These are phyloP conservation scores for Drosophila borealis DNA, from an alignment of 2,888 invertebrate species.

Conservation along the genomic window DNA sequence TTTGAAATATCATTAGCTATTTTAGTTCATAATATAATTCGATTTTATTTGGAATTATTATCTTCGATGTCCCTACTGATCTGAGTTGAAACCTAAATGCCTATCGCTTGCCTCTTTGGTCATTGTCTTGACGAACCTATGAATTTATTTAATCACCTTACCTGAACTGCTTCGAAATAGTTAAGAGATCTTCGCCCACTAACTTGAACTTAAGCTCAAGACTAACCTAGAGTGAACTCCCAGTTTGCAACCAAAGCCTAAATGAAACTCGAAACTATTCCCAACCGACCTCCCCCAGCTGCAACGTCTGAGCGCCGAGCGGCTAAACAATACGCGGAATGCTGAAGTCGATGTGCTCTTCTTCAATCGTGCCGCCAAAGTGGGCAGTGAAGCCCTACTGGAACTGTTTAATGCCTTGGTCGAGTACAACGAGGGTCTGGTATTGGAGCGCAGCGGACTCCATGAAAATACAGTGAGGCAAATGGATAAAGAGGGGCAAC, in stretches of 20 bases:
- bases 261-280: background rate
- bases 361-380: slow-evolving; percentile 97
- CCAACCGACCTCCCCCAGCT: slow-evolving; percentile 49
- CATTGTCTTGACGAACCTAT: background rate
- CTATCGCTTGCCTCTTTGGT: background rate
- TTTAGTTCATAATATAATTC: too few species aligned
- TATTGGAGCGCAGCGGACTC: slow-evolving; percentile 59
- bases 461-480: slow-evolving; percentile 21
- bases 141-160: background rate
- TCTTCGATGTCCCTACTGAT: background rate
- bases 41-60: background rate
- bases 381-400: slow-evolving; percentile 95
- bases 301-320: slow-evolving; percentile 54
- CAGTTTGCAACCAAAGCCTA: background rate
- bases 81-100: background rate
- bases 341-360: slow-evolving; percentile 91
- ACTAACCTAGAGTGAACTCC: slow-evolving; percentile 21
- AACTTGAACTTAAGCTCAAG: slow-evolving; percentile 12
- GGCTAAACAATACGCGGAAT: slow-evolving; percentile 91
- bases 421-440: slow-evolving; percentile 49
- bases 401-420: slow-evolving; percentile 85
- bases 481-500: slow-evolving; percentile 30
- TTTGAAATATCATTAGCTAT: background rate
- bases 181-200: slow-evolving; percentile 2
- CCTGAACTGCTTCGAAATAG: background rate